A percentile compares a stretch with the other conserved stretches of the same genome.
Evolutionary conservation across 2,113 vertebrate species (phyloP).

Genomic region (Limnothrissa miodon): DNA sequence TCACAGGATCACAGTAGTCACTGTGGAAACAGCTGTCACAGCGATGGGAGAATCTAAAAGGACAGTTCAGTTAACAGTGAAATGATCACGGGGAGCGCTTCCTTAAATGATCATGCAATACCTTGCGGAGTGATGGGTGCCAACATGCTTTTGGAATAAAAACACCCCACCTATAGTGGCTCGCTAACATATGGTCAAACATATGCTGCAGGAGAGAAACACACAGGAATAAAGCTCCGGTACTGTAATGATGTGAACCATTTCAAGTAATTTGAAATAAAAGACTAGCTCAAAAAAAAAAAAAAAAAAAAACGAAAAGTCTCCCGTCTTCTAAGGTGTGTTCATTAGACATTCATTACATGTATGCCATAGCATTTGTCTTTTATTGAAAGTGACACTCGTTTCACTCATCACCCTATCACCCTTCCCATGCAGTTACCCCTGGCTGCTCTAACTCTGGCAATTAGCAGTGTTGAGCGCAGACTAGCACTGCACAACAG

Average conservation of each 20-base stretch:
- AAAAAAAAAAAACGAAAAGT: background rate
- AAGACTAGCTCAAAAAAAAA: background rate
- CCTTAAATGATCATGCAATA: slow-evolving; percentile 60
- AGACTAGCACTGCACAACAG: background rate
- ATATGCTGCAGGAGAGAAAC: background rate
- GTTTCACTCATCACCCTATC: background rate
- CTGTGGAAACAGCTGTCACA: slow-evolving; percentile 38
- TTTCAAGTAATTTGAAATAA: background rate
- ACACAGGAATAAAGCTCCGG: background rate
- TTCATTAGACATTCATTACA: background rate
- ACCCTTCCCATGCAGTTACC: background rate
- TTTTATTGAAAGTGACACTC: background rate
- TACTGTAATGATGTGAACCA: background rate
- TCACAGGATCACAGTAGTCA: slow-evolving; percentile 51
- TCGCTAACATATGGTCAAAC: slow-evolving; percentile 18
- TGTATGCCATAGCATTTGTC: background rate
- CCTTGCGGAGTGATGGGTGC: slow-evolving; percentile 17
- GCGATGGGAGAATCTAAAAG: slow-evolving; percentile 35
- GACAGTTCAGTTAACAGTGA: slow-evolving; percentile 39
- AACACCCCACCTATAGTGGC: slow-evolving; percentile 5
- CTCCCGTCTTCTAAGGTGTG: background rate
- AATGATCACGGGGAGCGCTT: slow-evolving; percentile 35
- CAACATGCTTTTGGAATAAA: background rate
- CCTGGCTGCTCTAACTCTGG: background rate
- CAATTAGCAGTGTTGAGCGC: no score